Percentiles rank a stretch among this genome's conserved stretches.
These are phyloP conservation scores for Troides helena DNA, from an alignment of 2,888 invertebrate species.

Conservation along the genomic window DNA sequence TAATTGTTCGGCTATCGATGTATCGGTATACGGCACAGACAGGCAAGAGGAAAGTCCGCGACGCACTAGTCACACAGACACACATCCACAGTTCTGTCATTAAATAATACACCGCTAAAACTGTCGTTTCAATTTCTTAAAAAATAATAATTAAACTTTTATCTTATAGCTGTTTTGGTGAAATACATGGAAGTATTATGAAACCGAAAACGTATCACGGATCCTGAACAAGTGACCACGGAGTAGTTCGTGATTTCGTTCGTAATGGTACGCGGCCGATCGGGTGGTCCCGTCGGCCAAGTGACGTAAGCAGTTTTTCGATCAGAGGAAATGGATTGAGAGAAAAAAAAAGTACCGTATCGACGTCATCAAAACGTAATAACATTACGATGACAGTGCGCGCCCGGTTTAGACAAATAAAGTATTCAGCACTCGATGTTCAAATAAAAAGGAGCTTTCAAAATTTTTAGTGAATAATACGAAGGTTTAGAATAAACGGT, in stretches of 20 bases:
- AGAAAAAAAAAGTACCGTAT: slow-evolving; percentile 37
- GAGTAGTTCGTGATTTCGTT: slow-evolving; percentile 38
- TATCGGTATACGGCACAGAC: slow-evolving; percentile 45
- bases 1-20: slow-evolving; percentile 46
- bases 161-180: slow-evolving; percentile 7
- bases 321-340: slow-evolving; percentile 36
- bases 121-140: slow-evolving; percentile 4
- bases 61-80: slow-evolving; percentile 69
- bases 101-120: slow-evolving; percentile 19
- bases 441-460: slow-evolving; percentile 80
- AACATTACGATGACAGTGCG: slow-evolving; percentile 61
- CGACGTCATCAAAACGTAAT: slow-evolving; percentile 37
- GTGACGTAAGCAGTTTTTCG: slow-evolving; percentile 44
- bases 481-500: slow-evolving; percentile 72
- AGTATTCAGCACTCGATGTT: slow-evolving; percentile 78
- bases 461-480: slow-evolving; percentile 75
- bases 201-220: slow-evolving; percentile 27
- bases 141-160: slow-evolving; percentile 11
- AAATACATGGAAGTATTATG: slow-evolving; percentile 1
- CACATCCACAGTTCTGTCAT: slow-evolving; percentile 36
- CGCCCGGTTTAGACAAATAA: slow-evolving; percentile 77
- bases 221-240: slow-evolving; percentile 29
- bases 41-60: slow-evolving; percentile 58
- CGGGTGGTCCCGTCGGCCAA: slow-evolving; percentile 44
- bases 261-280: slow-evolving; percentile 35